Percentiles rank a stretch among this genome's conserved stretches.
Evolutionary conservation across 35 echinoderm and acorn worm genomes (phyloP).

Genomic region (Holothuria glaberrima): DNA sequence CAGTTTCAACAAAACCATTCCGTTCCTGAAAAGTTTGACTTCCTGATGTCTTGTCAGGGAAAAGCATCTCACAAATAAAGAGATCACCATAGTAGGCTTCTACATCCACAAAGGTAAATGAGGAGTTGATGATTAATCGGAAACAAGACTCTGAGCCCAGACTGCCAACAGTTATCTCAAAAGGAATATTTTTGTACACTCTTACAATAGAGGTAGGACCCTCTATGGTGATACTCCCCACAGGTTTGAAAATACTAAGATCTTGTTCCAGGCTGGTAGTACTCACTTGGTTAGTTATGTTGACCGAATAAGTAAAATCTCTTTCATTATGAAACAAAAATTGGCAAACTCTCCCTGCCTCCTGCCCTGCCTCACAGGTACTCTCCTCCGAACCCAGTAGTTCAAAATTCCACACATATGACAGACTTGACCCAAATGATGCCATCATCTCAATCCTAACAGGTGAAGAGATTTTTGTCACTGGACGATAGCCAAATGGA

Average conservation of each 20-base stretch:
- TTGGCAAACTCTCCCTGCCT: neutral
- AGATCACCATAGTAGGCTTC: neutral
- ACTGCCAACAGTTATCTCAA: neutral
- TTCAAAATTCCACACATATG: constrained; percentile 23
- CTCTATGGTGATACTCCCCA: constrained; percentile 1
- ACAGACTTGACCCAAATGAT: neutral
- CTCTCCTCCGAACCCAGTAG: constrained; percentile 13
- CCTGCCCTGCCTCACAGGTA: neutral
- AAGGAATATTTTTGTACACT: constrained; percentile 27
- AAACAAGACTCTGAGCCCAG: constrained; percentile 38
- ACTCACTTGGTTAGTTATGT: constrained; percentile 34
- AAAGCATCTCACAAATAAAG: neutral
- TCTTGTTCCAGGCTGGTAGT: neutral
- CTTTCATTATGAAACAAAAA: constrained; percentile 13
- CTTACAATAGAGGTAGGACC: neutral
- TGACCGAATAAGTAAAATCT: constrained; percentile 42
- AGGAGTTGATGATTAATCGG: neutral
- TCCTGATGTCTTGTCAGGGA: constrained; percentile 2
- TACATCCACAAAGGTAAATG: neutral
- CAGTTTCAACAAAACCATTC: neutral
- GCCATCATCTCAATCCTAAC: neutral
- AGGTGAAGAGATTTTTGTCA: neutral
- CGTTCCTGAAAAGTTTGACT: neutral
- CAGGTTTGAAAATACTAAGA: constrained; percentile 14
- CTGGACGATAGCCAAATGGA: neutral